Base-by-base conservation (phyloP, 2,113 vertebrate genomes). In the Acinonyx jubatus region DNA sequence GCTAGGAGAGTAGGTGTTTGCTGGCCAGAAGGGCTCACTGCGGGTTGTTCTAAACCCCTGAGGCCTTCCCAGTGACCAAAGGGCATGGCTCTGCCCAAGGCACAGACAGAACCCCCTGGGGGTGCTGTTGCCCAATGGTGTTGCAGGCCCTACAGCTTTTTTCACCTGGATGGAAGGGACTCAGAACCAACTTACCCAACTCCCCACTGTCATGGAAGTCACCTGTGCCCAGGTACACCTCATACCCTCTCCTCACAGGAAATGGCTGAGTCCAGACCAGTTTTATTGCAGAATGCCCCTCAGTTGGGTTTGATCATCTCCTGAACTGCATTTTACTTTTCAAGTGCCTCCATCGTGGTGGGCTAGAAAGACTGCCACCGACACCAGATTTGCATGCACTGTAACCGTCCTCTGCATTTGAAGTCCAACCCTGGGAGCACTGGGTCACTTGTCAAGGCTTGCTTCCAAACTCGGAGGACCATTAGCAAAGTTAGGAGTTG, bases 311-410 rank as follows among this genome's bases (percentile, higher is more conserved):
- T 93, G 23, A 4, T 50, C 79, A 36, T 66, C 52, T 41, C 7
- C 21, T 74, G 61, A 55, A 45, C 73, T 45, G 25, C 7, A 21
- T 94, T 69, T 95, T 38, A 79, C 23, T 96, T 69, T 68, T 63
- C n/a, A 97, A 65, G 23, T 29, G 21, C 29, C 52, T 94, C 41
- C 19, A 61, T 14, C 4, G 2, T 4, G 7, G 4, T 5, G 27
- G 8, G 18, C 73, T 33, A 21, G 29, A 78, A 61, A 73, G 50
- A 66, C 5, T 13, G 16, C 23, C 33, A 4, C 15, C 9, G 3
- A 66, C 12, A 4, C 4, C 52, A 96, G 36, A 21, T n/a, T 19
- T 6, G 7, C 7, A 18, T 0, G 9, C 3, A 27, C 13, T 10
- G 4, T 71, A 23, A 61, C 8, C 0, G 0, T 76, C 57, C 33